Conservation (phyloP, 2,797 vertebrate species). For the Microctenopoma steveboyesi region DNA sequence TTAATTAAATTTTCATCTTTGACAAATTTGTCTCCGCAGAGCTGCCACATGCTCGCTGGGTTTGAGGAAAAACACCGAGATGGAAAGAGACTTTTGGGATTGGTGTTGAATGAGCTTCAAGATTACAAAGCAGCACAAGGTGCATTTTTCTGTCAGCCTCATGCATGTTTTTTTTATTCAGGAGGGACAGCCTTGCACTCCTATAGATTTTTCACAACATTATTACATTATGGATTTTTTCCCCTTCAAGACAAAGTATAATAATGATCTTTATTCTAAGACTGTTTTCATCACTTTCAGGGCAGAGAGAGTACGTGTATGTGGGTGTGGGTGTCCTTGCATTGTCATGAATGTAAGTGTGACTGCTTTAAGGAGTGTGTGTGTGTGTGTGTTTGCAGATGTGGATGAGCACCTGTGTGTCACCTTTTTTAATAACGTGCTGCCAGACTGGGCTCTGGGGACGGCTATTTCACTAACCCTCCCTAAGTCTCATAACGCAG, state of each 20-base stretch:
- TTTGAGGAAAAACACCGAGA: conserved; percentile 31
- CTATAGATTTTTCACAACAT: conserved; percentile 72
- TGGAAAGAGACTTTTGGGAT: conserved; percentile 40
- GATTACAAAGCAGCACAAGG: conserved; percentile 55
- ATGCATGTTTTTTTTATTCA: conserved; percentile 56
- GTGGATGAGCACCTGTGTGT: conserved; percentile 50
- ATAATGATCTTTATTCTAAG: conserved; percentile 75
- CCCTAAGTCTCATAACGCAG: conserved; percentile 74
- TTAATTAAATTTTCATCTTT: conserved; percentile 83
- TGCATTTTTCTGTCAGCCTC: conserved; percentile 58
- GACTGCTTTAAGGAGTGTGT: conserved; percentile 27
- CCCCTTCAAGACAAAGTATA: conserved; percentile 75
- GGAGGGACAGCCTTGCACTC: conserved; percentile 61
- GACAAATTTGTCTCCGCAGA: conserved; percentile 77
- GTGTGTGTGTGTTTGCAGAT: conserved; percentile 13
- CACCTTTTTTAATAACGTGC: conserved; percentile 80
- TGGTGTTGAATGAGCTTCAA: conserved; percentile 57
- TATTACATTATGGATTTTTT: conserved; percentile 82
- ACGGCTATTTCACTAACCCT: conserved; percentile 72
- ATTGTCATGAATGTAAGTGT: conserved; percentile 39
- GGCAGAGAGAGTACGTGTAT: conserved; percentile 30
- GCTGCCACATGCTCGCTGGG: conserved; percentile 75
- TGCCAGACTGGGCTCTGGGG: conserved; percentile 77
- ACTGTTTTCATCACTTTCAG: conserved; percentile 72
- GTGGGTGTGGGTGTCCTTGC: conserved; percentile 43